Percentiles rank a stretch among this genome's conserved stretches.
Evolutionary conservation across 2,113 vertebrate genomes (phyloP).

Genomic region (Halichoerus grypus): DNA sequence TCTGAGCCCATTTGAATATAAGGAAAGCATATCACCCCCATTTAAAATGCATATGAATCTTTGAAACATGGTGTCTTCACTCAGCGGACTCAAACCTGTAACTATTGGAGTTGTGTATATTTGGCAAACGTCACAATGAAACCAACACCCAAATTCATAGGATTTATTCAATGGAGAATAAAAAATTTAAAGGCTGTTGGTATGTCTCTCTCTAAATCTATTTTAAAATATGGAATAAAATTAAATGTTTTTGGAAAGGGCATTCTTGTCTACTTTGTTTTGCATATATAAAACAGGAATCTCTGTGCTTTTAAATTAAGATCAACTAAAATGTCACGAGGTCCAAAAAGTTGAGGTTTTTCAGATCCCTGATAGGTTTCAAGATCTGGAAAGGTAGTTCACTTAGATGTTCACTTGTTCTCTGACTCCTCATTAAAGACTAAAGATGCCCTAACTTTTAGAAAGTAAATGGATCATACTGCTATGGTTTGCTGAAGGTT

Average conservation of each 20-base stretch:
- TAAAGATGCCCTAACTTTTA: background rate
- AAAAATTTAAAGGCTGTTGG: background rate
- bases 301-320: background rate
- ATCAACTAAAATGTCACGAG: background rate
- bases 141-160: background rate
- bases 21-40: background rate
- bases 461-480: background rate
- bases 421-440: background rate
- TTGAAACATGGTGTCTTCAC: background rate
- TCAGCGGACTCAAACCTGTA: background rate
- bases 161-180: background rate
- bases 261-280: background rate
- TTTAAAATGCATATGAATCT: conserved; percentile 24
- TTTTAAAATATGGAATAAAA: background rate
- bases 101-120: background rate
- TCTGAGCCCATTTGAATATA: background rate
- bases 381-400: background rate
- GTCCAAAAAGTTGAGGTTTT: background rate
- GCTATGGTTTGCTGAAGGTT: background rate
- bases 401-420: background rate
- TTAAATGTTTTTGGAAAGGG: background rate
- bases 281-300: background rate
- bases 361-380: background rate
- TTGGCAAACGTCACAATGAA: background rate
- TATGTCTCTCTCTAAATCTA: background rate